These are phyloP conservation scores for Myiopsitta monachus DNA, from an alignment of 2,113 vertebrate genomes.

Conservation along the genomic window DNA sequence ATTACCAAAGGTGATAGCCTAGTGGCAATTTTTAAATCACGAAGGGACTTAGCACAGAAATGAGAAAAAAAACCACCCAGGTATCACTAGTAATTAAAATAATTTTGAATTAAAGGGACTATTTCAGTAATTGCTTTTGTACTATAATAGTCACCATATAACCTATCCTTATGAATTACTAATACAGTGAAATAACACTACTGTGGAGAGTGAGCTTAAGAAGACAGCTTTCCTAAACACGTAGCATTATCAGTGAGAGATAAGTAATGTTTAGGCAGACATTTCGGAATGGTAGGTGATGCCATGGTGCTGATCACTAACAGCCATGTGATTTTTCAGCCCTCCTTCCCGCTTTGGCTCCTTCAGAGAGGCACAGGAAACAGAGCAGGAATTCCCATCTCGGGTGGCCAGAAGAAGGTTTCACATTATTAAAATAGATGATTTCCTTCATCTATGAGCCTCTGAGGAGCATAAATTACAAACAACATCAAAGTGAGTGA, in stretches of 20 bases:
- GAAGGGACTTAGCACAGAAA: conserved; percentile 44
- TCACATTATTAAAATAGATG: conserved; percentile 64
- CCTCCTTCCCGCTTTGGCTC: not conserved
- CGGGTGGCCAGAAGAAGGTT: conserved; percentile 40
- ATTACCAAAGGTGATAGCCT: conserved; percentile 38
- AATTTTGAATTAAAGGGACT: conserved; percentile 68
- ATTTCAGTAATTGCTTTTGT: conserved; percentile 65
- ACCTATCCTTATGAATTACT: conserved; percentile 66
- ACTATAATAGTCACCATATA: conserved; percentile 47
- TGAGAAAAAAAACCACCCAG: not conserved
- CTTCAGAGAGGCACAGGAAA: conserved; percentile 43
- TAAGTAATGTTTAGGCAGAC: not conserved
- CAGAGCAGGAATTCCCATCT: conserved; percentile 55
- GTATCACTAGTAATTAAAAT: conserved; percentile 72
- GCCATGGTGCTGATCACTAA: not conserved
- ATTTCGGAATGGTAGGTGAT: not conserved
- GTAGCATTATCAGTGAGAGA: not conserved
- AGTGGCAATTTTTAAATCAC: conserved; percentile 49
- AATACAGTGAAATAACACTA: conserved; percentile 43
- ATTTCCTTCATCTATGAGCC: conserved; percentile 56
- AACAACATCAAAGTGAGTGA: conserved; percentile 38
- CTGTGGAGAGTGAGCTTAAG: conserved; percentile 34
- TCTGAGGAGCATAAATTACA: conserved; percentile 64
- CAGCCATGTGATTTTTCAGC: not conserved
- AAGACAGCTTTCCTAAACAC: not conserved